These are phyloP conservation scores for Esperia sulphurella DNA, from an alignment of 2,888 invertebrate species.

Conservation along the genomic window DNA sequence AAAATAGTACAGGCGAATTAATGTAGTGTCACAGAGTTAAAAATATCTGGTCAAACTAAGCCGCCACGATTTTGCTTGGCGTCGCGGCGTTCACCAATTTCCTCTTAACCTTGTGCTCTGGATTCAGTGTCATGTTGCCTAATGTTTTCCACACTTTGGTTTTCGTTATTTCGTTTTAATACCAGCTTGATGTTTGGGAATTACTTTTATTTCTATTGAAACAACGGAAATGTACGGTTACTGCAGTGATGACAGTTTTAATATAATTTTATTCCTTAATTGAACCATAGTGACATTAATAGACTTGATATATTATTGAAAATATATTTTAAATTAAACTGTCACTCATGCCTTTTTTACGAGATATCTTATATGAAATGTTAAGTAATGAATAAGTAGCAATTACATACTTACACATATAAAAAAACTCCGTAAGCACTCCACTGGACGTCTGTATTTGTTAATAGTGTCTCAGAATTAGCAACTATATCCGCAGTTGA, in stretches of 20 bases:
- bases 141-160: slow-evolving; percentile 35
- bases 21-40: slow-evolving; percentile 36
- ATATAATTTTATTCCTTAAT: too few relatives aligned
- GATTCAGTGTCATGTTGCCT: slow-evolving; percentile 49
- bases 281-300: too few relatives aligned
- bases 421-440: too few relatives aligned
- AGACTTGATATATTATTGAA: too few relatives aligned
- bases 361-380: too few relatives aligned
- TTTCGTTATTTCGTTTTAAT: slow-evolving; percentile 17
- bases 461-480: background rate
- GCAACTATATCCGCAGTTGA: slow-evolving; percentile 18
- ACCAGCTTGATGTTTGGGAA: background rate
- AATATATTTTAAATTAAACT: too few relatives aligned
- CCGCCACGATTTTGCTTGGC: slow-evolving; percentile 52
- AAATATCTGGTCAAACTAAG: slow-evolving; percentile 57
- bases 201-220: background rate
- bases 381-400: too few relatives aligned
- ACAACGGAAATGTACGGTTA: background rate
- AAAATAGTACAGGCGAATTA: slow-evolving; percentile 45
- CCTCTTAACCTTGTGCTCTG: slow-evolving; percentile 56
- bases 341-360: too few relatives aligned
- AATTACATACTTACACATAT: too few relatives aligned
- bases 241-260: too few relatives aligned
- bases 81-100: slow-evolving; percentile 41
- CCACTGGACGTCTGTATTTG: too few relatives aligned